Base-by-base conservation (phyloP, 1,140 invertebrate genomes). In the Halictus rubicundus region DNA sequence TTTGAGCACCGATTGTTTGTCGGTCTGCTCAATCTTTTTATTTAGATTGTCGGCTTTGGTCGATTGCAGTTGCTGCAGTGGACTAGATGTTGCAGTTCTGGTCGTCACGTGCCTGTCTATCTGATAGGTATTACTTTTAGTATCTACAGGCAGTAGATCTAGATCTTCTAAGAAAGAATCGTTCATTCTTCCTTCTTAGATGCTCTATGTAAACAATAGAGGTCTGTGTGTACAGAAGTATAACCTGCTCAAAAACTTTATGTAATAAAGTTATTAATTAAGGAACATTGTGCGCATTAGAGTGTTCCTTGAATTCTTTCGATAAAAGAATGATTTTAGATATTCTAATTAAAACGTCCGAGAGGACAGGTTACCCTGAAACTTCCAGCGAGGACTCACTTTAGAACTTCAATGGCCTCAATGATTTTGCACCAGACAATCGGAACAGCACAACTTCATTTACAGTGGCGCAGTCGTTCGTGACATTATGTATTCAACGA, bases 121-220 rank as follows among this genome's bases (percentile, higher is more conserved):
- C 39, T 54, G 12, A 60, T 80, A 42, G n/a, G 65, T n/a, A 27
- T 25, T 70, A 23, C 46, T 78, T 42, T 84, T 86, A 19, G 52
- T 37, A 10, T 88, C 83, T 21, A 64, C 84, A 8, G 88, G 69
- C 21, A 89, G 74, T 19, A 91, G 27, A 49, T 88, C 88, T 25
- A 92, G 42, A 0, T 92, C 91, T 74, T 91, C 88, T 21, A 92
- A 79, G 59, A 92, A 92, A n/a, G 91, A 92, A 70, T 92, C 91
- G 74, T 92, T 88, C 91, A 92, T 92, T n/a, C 66, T 57, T 23
- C 32, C 52, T 23, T 52, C 19, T 16, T 21, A 64, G 68, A 66
- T 46, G 23, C 23, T 7, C 6, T 57, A n/a, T 25, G 4, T 59
- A 7, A 66, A 54, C 27, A 64, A 37, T 3, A 23, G 32, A 21